Evolutionary conservation across 2,888 invertebrate species (phyloP), one percentile per base, ranked within the genome.

Genomic region (Plusia festucae): DNA sequence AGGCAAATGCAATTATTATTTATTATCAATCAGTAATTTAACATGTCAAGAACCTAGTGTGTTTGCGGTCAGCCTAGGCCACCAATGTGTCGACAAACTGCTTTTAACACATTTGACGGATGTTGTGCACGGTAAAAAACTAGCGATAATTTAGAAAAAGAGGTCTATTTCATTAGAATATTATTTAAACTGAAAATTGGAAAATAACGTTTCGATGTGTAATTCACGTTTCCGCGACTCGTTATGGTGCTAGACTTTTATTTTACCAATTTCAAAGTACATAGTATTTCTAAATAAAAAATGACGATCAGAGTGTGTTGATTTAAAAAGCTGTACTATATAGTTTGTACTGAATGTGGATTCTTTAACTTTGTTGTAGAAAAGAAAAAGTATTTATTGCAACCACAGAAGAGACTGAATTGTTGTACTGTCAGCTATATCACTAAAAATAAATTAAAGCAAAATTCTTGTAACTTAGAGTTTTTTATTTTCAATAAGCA

Each of bases 51-150:
- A 75, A 61, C 54, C 44, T 30, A 18, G 56, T 65, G 57, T 59
- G 52, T 62, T 60, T 76, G 76, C 60, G 73, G 76, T 73, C 22
- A 58, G 77, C 16, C 60, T 66, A 66, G 54, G 52, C 60, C 56
- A 63, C 51, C 73, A 52, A 51, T 51, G 57, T 67, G 60, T 73
- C 77, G 73, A 67, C 63, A 67, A 74, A 77, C 73, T 63, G 53
- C 56, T 70, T 55, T 66, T 63, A 65, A 57, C 65, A 55, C 53
- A 57, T 56, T 63, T 60, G 49, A 58, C 66, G 77, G 72, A 60
- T 60, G 52, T 63, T 64, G 55, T 59, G 15, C 51, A 34, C 60
- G 51, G 63, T 70, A 75, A 76, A 70, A 55, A 20, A 30, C 58
- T 30, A 15, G 30, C 22, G 44, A 57, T 49, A 49, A 57, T 57